These are phyloP conservation scores for Hybognathus amarus DNA, from an alignment of 2,797 vertebrate species.

Conservation along the genomic window DNA sequence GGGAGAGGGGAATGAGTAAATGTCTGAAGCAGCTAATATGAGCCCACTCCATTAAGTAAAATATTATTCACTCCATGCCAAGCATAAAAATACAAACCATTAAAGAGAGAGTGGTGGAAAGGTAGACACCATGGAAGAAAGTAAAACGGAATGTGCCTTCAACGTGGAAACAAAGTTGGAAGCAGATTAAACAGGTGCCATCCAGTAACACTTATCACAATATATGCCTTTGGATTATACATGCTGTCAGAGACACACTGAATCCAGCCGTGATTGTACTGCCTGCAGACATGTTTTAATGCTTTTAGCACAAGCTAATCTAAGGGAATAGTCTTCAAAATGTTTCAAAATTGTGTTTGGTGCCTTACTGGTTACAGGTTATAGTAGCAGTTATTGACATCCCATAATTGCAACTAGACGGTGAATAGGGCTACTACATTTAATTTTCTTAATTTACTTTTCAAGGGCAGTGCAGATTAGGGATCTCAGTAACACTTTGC, in stretches of 20 bases:
- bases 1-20: slow-evolving; percentile 79
- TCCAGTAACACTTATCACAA: slow-evolving; percentile 53
- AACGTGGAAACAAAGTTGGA: slow-evolving; percentile 44
- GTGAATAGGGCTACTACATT: background rate
- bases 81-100: slow-evolving; percentile 73
- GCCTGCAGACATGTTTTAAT: slow-evolving; percentile 6
- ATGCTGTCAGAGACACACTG: background rate
- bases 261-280: slow-evolving; percentile 8
- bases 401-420: background rate
- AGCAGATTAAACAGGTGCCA: slow-evolving; percentile 66
- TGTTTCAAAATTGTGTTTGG: background rate
- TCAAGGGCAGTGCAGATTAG: background rate
- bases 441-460: background rate
- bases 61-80: slow-evolving; percentile 71
- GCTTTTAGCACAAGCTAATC: slow-evolving; percentile 22
- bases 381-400: background rate
- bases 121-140: slow-evolving; percentile 70
- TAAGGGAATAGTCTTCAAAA: background rate
- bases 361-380: background rate
- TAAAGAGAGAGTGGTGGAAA: slow-evolving; percentile 66
- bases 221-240: background rate
- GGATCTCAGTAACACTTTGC: background rate
- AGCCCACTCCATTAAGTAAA: slow-evolving; percentile 73
- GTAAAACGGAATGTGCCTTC: slow-evolving; percentile 65
- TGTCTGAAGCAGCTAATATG: slow-evolving; percentile 74